phyloP scores from a whole-genome alignment of 2,797 vertebrate genomes.

The Leontocebus nigricollis region DNA sequence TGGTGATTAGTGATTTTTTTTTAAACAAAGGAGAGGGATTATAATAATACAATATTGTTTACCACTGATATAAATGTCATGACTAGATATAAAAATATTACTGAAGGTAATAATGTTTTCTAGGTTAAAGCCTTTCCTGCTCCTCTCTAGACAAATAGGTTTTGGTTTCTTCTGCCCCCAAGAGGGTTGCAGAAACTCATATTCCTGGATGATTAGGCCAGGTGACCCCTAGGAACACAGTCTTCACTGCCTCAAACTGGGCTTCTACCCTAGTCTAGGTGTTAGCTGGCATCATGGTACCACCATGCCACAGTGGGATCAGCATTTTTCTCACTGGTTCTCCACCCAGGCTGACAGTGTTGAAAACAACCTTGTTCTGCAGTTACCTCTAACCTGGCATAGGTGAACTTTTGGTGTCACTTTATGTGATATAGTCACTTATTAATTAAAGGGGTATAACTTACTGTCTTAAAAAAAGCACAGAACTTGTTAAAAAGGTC shows the following conservation, averaged over 20 bases:
- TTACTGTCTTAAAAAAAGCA: neutral
- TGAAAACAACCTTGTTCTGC: constrained; percentile 44
- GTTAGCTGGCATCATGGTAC: neutral
- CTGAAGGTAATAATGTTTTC: neutral
- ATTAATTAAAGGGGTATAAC: neutral
- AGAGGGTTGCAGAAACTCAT: neutral
- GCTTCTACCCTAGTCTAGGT: neutral
- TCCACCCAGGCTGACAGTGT: neutral
- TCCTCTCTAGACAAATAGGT: neutral
- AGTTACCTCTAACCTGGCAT: neutral
- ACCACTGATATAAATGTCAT: neutral
- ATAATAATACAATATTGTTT: neutral
- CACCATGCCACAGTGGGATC: neutral
- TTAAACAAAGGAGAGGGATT: neutral
- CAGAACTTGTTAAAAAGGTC: constrained; percentile 10
- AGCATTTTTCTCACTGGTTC: neutral
- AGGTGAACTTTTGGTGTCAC: constrained; percentile 11
- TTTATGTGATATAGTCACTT: neutral
- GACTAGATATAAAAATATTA: neutral
- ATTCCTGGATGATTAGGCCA: neutral
- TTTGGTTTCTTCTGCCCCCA: neutral
- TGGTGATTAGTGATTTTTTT: neutral
- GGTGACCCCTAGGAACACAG: neutral
- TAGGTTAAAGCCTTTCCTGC: neutral
- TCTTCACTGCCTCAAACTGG: neutral